A percentile compares a stretch with the other conserved stretches of the same genome.
These are phyloP conservation scores for Smutsia gigantea DNA, from an alignment of 2,797 vertebrate genomes.

Conservation along the genomic window DNA sequence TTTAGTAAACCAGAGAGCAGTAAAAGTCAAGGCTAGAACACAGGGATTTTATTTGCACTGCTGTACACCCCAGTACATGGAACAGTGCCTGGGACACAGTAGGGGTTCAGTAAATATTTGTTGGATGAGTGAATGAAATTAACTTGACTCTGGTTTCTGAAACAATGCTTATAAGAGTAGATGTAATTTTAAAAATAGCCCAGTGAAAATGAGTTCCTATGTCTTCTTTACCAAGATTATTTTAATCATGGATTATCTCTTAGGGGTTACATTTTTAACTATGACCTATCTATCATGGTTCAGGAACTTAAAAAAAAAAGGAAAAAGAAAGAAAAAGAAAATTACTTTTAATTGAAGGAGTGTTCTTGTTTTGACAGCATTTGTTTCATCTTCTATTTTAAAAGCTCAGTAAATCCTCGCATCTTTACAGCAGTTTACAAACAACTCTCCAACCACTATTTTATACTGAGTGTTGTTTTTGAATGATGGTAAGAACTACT, in stretches of 20 bases:
- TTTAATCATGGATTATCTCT: not conserved
- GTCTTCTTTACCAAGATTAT: not conserved
- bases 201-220: not conserved
- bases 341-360: not conserved
- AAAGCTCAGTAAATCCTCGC: not conserved
- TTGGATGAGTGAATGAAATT: not conserved
- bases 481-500: not conserved
- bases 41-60: not conserved
- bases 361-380: not conserved
- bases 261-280: not conserved
- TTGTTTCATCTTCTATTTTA: not conserved
- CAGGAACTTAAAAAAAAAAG: not conserved
- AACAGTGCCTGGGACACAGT: not conserved
- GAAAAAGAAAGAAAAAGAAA: not conserved
- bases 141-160: conserved; percentile 19
- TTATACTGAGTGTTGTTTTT: not conserved
- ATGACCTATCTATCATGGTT: not conserved
- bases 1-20: not conserved
- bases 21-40: not conserved
- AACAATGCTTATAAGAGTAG: not conserved
- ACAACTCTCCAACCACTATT: not conserved
- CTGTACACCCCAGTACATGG: not conserved
- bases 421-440: not conserved
- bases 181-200: not conserved
- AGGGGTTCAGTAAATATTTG: not conserved